Base-by-base conservation (phyloP, 2,113 vertebrate genomes). In the Phyllopteryx taeniolatus region DNA sequence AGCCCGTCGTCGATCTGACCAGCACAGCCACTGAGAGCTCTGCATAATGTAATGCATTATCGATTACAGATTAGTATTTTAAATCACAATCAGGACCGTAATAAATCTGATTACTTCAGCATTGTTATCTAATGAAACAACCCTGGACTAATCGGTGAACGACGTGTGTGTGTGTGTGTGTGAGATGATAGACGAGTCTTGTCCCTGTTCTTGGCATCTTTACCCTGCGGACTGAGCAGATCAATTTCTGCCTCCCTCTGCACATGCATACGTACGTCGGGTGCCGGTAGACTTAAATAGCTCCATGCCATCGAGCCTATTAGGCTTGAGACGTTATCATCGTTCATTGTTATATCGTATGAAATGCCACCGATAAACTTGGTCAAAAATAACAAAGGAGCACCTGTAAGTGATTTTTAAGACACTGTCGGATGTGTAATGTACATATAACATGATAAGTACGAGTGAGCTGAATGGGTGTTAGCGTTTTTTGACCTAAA, bases 221-320 rank as follows among this genome's bases (percentile, higher is more conserved):
- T 80, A 76, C 73, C 85, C 81, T 79, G 73, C 80, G 84, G 82
- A 81, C 83, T 62, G 53, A 77, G 87, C 87, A 79, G 83, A 89
- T 90, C 85, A 86, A 80, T 88, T 90, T 87, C 77, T 87, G 77
- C 61, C 69, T 60, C 72, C 72, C 2, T 17, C 35, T 74, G 27
- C 70, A 71, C 73, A 77, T 62, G 68, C 79, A 79, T 35, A 67
- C 69, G 49, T 61, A 70, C 54, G 20, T 15, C 43, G 53, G 79
- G 70, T 22, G 73, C 76, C 71, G 73, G 71, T 0, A 62, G 82
- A 83, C 78, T 47, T 76, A 85, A 89, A 89, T 84, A 88, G 80
- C 79, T 71, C 69, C n/a, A 67, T 35, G 4, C 74, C 64, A 66
- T 68, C 71, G 46, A 59, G 63, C 31, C 27, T 49, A 71, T 75